Base-by-base conservation (phyloP, 2,888 invertebrate genomes). In the Bombyx huttoni region DNA sequence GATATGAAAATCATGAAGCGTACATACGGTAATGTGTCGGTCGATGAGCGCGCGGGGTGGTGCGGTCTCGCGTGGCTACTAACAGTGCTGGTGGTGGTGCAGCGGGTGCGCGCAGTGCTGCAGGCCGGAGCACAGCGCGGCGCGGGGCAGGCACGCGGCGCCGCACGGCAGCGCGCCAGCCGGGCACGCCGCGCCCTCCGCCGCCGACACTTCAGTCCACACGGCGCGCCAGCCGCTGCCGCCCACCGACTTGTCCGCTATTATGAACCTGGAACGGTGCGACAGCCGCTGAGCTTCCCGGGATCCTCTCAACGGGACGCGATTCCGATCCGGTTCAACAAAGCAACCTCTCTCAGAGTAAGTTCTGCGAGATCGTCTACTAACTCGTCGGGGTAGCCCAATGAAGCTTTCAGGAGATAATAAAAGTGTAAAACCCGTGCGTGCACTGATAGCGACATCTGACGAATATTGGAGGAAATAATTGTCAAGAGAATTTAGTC, bases 181-280 rank as follows among this genome's bases (percentile, higher is more conserved):
- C 53, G 59, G 65, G 57, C 66, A 69, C 49, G 57, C 62, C 91
- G 90, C 69, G 84, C 90, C 61, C 59, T 62, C 73, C 50, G 68
- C 59, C 62, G 91, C 91, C 65, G 90, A 90, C 65, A 98, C 94
- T 89, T 98, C 98, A 54, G 98, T 98, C 98, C 98, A 98, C 51
- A 96, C 92, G 49, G 97, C 94, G 73, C 94, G 93, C 89, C 98
- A 98, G 56, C 98, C 98, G 79, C 94, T 93, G 68, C 96, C 96
- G 60, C 98, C 98, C 57, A 97, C 95, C 48, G 98, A 96, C 89
- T 96, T 96, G 81, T 97, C 96, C 56, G 98, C 96, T 73, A 96
- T 95, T 77, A 97, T 94, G 86, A 98, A 98, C 87, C 98, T 98
- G 81, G 12, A 77, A 56, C 9, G 8, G 2, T 40, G 40, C 40